phyloP scores from a whole-genome alignment of 2,797 vertebrate species.

The Amphiprion clarkii region DNA sequence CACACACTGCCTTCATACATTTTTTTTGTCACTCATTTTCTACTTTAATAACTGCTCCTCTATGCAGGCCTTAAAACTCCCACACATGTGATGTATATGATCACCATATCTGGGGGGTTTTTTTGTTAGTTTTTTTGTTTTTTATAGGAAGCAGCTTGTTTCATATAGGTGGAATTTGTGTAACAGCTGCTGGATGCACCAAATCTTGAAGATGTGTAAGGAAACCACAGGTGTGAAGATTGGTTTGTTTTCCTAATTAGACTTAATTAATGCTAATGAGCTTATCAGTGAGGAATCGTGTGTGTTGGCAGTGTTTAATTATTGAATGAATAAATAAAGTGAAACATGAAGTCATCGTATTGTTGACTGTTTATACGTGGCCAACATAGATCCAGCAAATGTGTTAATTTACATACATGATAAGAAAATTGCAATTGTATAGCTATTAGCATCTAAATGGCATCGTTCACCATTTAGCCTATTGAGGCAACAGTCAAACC shows the following conservation, averaged over 20 bases:
- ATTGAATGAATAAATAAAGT: constrained; percentile 74
- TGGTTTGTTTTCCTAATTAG: constrained; percentile 65
- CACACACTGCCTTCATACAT: constrained; percentile 46
- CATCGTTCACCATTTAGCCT: constrained; percentile 55
- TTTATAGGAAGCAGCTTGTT: not conserved
- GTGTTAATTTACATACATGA: constrained; percentile 80
- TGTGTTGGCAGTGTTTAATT: constrained; percentile 82
- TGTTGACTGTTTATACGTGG: constrained; percentile 75
- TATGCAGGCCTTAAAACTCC: constrained; percentile 48
- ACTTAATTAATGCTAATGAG: constrained; percentile 81
- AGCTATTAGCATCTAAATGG: constrained; percentile 81
- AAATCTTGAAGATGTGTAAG: constrained; percentile 14
- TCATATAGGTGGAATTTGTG: not conserved
- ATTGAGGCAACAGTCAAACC: constrained; percentile 63
- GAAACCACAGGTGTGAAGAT: constrained; percentile 71
- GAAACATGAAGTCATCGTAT: constrained; percentile 75
- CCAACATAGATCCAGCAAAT: constrained; percentile 61
- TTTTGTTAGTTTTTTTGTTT: not conserved
- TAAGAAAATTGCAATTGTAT: constrained; percentile 69
- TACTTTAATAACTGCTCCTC: constrained; percentile 50
- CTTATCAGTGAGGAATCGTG: constrained; percentile 68
- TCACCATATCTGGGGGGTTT: not conserved
- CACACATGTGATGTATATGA: constrained; percentile 26
- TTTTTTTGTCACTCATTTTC: constrained; percentile 28
- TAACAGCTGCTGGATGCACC: constrained; percentile 1